phyloP scores from a whole-genome alignment of 2,113 vertebrate genomes.

The Melanocharis versteri region DNA sequence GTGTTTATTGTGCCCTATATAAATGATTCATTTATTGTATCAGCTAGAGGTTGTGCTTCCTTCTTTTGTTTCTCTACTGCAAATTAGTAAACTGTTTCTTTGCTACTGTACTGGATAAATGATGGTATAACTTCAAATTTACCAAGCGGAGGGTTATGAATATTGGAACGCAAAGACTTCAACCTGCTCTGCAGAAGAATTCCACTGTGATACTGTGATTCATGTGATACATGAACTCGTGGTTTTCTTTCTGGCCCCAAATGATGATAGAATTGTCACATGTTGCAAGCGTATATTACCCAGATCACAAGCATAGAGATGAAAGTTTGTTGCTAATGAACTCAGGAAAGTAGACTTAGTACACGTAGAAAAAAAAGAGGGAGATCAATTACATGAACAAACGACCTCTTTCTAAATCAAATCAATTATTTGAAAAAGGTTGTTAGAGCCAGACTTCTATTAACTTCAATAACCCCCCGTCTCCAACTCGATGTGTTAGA shows the following conservation, averaged over 20 bases:
- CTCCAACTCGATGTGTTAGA: neutral
- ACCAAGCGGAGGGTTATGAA: neutral
- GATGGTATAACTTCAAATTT: neutral
- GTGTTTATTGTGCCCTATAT: neutral
- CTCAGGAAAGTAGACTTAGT: neutral
- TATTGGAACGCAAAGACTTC: neutral
- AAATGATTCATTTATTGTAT: conserved; percentile 15
- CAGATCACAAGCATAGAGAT: neutral
- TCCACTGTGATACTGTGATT: neutral
- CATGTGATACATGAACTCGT: neutral
- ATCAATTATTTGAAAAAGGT: neutral
- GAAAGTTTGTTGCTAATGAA: neutral
- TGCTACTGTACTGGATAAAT: neutral
- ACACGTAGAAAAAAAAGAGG: neutral
- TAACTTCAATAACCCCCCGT: neutral
- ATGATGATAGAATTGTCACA: neutral
- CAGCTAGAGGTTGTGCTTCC: neutral
- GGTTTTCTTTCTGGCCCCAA: neutral
- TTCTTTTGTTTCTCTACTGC: neutral
- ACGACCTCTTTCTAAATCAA: neutral
- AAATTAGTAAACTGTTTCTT: conserved; percentile 26
- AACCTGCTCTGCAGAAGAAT: neutral
- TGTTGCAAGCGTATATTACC: neutral
- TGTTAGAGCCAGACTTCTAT: neutral
- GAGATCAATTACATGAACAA: neutral